Evolutionary conservation across 1,140 invertebrate genomes (phyloP).

Genomic region (Drosophila insularis): DNA sequence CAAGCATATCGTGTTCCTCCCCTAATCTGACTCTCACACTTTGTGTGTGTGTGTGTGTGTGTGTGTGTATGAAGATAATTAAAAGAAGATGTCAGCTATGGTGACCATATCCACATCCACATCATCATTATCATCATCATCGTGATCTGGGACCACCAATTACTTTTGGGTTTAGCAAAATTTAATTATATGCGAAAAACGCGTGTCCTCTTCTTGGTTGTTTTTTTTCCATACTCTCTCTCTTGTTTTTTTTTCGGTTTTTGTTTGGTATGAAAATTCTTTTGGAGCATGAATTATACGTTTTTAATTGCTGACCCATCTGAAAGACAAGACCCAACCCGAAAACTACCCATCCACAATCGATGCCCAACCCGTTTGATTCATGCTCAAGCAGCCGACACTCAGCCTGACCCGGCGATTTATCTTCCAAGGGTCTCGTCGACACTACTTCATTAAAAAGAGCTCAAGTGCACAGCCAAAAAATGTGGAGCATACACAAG

Average conservation of each 20-base stretch:
- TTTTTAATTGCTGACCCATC: slow-evolving; percentile 72
- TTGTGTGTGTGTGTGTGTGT: background rate
- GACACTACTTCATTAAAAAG: slow-evolving; percentile 59
- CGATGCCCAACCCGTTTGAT: slow-evolving; percentile 30
- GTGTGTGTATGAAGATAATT: slow-evolving; percentile 50
- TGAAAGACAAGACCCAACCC: background rate
- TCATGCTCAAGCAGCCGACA: slow-evolving; percentile 35
- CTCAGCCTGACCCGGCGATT: slow-evolving; percentile 54
- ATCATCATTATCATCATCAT: slow-evolving; percentile 15
- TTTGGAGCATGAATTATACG: slow-evolving; percentile 71
- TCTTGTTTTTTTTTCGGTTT: slow-evolving; percentile 6
- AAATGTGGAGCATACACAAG: slow-evolving; percentile 17
- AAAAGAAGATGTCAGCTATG: slow-evolving; percentile 63
- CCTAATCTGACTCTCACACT: slow-evolving; percentile 24
- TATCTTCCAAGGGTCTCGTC: slow-evolving; percentile 54
- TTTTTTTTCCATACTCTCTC: slow-evolving; percentile 2
- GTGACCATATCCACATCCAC: slow-evolving; percentile 53
- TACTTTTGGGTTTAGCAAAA: slow-evolving; percentile 64
- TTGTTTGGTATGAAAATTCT: slow-evolving; percentile 12
- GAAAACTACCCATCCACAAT: background rate
- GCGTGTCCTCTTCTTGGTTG: background rate
- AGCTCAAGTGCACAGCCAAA: slow-evolving; percentile 31
- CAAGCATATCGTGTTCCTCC: slow-evolving; percentile 47
- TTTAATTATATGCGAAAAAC: slow-evolving; percentile 65
- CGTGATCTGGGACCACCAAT: slow-evolving; percentile 52